Evolutionary conservation across 2,888 invertebrate genomes (phyloP).

Genomic region (Brachypterus glaber): DNA sequence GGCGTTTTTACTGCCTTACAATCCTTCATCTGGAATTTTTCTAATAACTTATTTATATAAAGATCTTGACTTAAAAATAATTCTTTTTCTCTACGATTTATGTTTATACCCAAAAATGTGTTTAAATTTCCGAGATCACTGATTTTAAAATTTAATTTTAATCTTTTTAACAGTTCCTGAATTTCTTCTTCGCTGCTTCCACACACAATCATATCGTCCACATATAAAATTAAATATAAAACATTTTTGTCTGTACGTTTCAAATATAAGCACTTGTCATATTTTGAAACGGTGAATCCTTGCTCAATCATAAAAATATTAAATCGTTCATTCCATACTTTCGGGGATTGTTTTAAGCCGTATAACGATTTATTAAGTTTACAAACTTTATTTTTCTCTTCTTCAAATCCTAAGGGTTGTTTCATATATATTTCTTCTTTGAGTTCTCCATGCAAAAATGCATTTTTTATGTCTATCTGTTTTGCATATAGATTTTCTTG

Average conservation of each 20-base stretch:
- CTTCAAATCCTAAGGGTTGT: constrained; percentile 12
- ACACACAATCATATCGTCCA: constrained; percentile 16
- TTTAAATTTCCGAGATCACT: constrained; percentile 22
- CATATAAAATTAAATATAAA: constrained; percentile 16
- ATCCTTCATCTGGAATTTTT: constrained; percentile 22
- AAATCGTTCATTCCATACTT: constrained; percentile 14
- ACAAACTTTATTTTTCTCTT: constrained; percentile 9
- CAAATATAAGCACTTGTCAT: constrained; percentile 16
- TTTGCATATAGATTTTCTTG: constrained; percentile 8
- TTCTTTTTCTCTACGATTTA: constrained; percentile 16
- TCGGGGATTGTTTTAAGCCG: constrained; percentile 15
- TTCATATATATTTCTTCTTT: constrained; percentile 14
- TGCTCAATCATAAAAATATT: constrained; percentile 13
- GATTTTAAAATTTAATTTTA: constrained; percentile 19
- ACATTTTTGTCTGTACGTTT: constrained; percentile 2
- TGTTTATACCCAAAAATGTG: constrained; percentile 24
- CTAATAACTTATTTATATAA: constrained; percentile 22
- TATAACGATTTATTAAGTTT: constrained; percentile 13
- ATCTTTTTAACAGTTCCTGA: background rate
- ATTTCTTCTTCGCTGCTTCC: constrained; percentile 4
- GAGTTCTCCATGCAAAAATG: constrained; percentile 13
- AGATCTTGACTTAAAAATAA: constrained; percentile 21
- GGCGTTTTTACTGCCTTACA: constrained; percentile 18
- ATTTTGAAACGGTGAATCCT: constrained; percentile 13
- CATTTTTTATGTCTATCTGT: constrained; percentile 13